These are phyloP conservation scores for honey bee (Apis mellifera) DNA, from an alignment of 1,140 invertebrate genomes.

Conservation along the genomic window DNA sequence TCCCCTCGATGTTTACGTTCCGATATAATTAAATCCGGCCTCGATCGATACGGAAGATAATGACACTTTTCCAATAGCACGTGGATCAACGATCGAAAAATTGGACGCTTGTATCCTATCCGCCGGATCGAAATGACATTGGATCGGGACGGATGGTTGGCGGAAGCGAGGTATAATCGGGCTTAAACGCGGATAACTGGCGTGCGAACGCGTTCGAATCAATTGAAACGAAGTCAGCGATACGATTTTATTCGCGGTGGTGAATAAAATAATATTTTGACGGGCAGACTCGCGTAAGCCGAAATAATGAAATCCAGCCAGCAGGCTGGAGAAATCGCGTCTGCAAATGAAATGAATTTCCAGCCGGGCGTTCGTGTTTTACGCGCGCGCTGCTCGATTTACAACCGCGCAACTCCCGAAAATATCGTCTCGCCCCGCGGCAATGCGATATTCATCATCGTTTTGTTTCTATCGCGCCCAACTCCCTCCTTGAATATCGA, in stretches of 20 bases:
- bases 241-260: slow-evolving; percentile 22
- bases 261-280: slow-evolving; percentile 48
- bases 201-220: slow-evolving; percentile 4
- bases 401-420: background rate
- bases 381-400: slow-evolving; percentile 1
- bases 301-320: slow-evolving; percentile 27
- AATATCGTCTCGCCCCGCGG: background rate
- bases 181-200: background rate
- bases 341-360: slow-evolving; percentile 39
- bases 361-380: background rate
- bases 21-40: no score
- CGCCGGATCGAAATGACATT: background rate
- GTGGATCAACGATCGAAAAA: background rate
- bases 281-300: slow-evolving; percentile 11
- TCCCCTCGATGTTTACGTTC: background rate
- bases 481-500: background rate
- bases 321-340: slow-evolving; percentile 3
- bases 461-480: background rate
- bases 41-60: background rate
- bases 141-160: background rate
- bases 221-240: background rate
- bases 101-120: fast-evolving
- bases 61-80: background rate
- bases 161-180: background rate
- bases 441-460: background rate